phyloP scores from a whole-genome alignment of 2,888 invertebrate species.

The Allolobophora icterica region DNA sequence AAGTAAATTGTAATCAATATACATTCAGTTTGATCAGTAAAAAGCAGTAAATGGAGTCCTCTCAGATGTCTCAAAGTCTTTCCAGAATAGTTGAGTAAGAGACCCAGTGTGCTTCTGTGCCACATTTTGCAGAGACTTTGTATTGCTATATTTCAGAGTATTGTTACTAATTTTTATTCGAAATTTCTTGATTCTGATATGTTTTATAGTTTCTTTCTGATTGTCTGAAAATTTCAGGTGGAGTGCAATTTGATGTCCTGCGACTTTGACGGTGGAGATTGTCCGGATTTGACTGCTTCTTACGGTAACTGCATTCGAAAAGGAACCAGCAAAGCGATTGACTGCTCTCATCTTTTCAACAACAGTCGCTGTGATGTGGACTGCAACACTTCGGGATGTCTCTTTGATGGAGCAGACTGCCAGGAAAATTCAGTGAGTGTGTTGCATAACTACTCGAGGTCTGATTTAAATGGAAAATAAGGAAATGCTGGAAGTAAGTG shows the following conservation, averaged over 20 bases:
- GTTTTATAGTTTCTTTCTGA: not conserved
- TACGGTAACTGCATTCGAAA: not conserved
- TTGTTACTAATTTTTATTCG: too few relatives aligned
- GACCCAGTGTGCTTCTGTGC: too few relatives aligned
- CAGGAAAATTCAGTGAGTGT: conserved; percentile 9
- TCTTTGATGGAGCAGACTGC: conserved; percentile 95
- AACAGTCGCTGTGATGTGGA: conserved; percentile 87
- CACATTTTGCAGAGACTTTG: too few relatives aligned
- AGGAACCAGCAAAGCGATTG: not conserved
- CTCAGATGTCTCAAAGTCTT: too few relatives aligned
- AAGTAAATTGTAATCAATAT: too few relatives aligned
- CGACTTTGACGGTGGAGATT: conserved; percentile 92
- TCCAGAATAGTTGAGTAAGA: too few relatives aligned
- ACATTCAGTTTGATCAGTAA: too few relatives aligned
- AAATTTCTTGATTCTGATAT: not conserved
- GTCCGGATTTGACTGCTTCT: conserved; percentile 69
- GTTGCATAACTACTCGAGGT: not conserved
- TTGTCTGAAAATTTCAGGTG: not conserved
- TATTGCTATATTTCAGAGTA: too few relatives aligned
- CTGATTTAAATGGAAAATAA: too few relatives aligned
- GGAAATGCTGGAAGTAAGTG: too few relatives aligned
- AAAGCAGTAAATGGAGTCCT: too few relatives aligned
- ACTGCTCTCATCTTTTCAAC: conserved; percentile 89
- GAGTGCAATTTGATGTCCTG: conserved; percentile 92
- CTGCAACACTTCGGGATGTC: conserved; percentile 90